A percentile compares a stretch with the other conserved stretches of the same genome.
Conservation (phyloP, 2,888 invertebrate genomes). For the Cephalotes varians region DNA sequence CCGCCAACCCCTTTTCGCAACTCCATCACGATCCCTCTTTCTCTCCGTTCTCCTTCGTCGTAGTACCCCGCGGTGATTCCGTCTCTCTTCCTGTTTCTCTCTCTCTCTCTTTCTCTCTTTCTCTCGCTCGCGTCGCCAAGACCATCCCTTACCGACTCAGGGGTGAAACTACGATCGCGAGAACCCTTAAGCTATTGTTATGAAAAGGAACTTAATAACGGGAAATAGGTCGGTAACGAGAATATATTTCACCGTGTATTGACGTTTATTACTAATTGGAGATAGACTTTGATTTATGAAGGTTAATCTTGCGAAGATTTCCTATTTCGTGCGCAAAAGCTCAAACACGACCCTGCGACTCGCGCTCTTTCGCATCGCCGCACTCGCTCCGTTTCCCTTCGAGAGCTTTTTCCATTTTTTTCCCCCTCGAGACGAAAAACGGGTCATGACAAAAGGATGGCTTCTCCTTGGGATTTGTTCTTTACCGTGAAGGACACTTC, state of each 20-base stretch:
- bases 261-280: neutral
- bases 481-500: neutral
- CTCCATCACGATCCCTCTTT: constrained; percentile 47
- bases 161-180: neutral
- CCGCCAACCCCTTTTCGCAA: constrained; percentile 26
- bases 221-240: neutral
- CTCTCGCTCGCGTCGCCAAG: neutral
- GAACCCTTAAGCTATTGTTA: neutral
- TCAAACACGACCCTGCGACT: neutral
- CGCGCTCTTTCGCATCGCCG: neutral
- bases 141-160: constrained; percentile 17
- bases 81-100: constrained; percentile 1
- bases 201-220: neutral
- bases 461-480: neutral
- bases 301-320: neutral
- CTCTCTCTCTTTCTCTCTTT: neutral
- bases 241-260: neutral
- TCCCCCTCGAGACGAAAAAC: neutral
- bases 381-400: constrained; percentile 16
- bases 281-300: neutral
- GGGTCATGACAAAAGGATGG: neutral
- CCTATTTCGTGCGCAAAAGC: neutral
- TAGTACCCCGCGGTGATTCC: neutral
- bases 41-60: constrained; percentile 45
- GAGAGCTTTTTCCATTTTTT: neutral